Conservation (phyloP, 2,888 invertebrate genomes). For the Tricholauxania praeusta region DNA sequence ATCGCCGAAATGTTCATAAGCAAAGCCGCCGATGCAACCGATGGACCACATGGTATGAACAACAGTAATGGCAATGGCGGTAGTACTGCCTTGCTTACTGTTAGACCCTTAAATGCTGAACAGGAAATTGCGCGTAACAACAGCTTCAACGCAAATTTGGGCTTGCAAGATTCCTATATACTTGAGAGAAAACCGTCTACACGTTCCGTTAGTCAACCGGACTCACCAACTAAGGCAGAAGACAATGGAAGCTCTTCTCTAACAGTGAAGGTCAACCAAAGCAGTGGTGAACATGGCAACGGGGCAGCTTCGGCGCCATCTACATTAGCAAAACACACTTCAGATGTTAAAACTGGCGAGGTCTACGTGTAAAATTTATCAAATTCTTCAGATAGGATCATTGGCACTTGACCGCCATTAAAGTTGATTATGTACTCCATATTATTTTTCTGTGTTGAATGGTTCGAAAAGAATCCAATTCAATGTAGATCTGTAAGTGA, state of each 20-base stretch:
- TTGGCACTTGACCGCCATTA: no score
- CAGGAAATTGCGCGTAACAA: slow-evolving; percentile 60
- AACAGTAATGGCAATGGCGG: slow-evolving; percentile 40
- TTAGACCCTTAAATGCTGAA: slow-evolving; percentile 57
- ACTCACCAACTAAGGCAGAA: not conserved
- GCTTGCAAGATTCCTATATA: slow-evolving; percentile 54
- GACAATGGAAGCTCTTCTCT: not conserved
- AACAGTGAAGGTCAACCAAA: slow-evolving; percentile 15
- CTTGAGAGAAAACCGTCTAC: slow-evolving; percentile 59
- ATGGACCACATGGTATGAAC: slow-evolving; percentile 22
- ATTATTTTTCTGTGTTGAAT: no score
- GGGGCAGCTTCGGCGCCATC: slow-evolving; percentile 63
- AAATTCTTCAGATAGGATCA: no score
- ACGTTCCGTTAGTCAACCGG: slow-evolving; percentile 51
- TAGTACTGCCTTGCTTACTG: slow-evolving; percentile 54
- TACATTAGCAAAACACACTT: slow-evolving; percentile 63
- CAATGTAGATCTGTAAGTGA: no score
- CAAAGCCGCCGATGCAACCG: not conserved
- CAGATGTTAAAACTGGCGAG: slow-evolving; percentile 65
- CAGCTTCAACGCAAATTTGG: slow-evolving; percentile 60
- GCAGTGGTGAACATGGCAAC: not conserved
- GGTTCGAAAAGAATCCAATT: no score
- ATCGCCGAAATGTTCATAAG: slow-evolving; percentile 54
- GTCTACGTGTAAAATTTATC: slow-evolving; percentile 61
- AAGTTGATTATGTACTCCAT: no score